Evolutionary conservation across 2,113 vertebrate genomes (phyloP), one percentile per base, ranked within the genome.

Genomic region (Taxidea taxus): DNA sequence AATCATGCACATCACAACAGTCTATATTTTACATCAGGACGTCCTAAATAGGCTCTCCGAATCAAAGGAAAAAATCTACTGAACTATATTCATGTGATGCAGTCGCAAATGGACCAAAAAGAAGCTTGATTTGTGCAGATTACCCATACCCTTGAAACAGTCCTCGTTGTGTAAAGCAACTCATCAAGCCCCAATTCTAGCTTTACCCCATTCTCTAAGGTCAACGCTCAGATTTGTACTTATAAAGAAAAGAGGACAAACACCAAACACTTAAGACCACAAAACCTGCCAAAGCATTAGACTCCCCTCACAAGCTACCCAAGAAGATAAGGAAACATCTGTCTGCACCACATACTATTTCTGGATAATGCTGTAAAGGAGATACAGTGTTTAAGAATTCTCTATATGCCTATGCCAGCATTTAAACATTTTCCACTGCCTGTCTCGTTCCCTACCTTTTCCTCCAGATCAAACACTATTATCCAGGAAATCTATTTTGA

Each of bases 401-500:
- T 77, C 74, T 47, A 31, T 77, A 31, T 29, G 18, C 27, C 44
- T 72, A 27, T 29, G 10, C 29, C 64, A 82, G 39, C 56, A 18
- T 70, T 80, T 87, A 94, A 87, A 27, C 66, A 60, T 11, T 85
- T 70, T 78, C 62, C 49, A 84, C 13, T 16, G 7, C 37, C 25
- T 31, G 16, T 44, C 49, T 77, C 51, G 70, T 34, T 12, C 44
- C 74, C 68, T 16, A 81, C 10, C 60, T 82, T 82, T 87, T 37
- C 66, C 27, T 44, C 34, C 39, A 84, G 37, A 68, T 58, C 81
- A 96, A 96, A 92, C 16, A 54, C 10, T 54, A 47, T 54, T 62
- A 86, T 18, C 51, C 83, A 80, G 21, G 56, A 96, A 94, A 96
- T 54, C 82, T 3, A 92, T 87, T 87, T 21, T 81, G 34, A 94